Percentiles rank a stretch among this genome's conserved stretches.
Conservation (phyloP, 2,888 invertebrate species). For the Drosophila longiperda region DNA sequence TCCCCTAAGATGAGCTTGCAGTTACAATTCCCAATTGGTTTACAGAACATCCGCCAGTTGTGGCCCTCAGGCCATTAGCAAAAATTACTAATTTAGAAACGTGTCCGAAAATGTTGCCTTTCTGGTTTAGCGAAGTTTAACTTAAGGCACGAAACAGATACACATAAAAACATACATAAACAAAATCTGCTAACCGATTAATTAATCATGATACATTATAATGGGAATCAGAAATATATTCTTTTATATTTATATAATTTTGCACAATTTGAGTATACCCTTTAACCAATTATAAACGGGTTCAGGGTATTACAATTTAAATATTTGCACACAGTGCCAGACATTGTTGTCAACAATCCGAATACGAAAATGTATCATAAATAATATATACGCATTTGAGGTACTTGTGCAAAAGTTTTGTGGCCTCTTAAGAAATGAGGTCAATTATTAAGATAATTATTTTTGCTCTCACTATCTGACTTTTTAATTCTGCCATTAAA, state of each 20-base stretch:
- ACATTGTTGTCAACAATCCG: conserved; percentile 14
- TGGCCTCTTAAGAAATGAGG: conserved; percentile 59
- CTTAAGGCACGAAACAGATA: conserved; percentile 2
- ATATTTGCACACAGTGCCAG: conserved; percentile 13
- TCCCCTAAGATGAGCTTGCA: conserved; percentile 18
- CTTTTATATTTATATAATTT: neutral
- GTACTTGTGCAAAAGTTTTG: conserved; percentile 23
- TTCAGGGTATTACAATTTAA: conserved; percentile 5
- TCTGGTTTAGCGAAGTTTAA: neutral
- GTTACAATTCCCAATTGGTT: conserved; percentile 31
- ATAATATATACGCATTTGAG: conserved; percentile 28
- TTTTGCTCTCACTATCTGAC: conserved; percentile 4
- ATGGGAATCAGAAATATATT: neutral
- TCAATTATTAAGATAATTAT: conserved; percentile 66
- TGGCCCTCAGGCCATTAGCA: conserved; percentile 19
- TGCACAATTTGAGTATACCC: neutral
- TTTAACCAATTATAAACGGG: neutral
- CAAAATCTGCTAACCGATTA: neutral
- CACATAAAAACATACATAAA: neutral
- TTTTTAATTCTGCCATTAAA: conserved; percentile 32
- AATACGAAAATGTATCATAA: conserved; percentile 16
- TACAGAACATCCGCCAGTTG: neutral
- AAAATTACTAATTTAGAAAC: neutral
- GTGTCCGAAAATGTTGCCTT: neutral
- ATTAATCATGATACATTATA: neutral